Percentiles rank a stretch among this genome's conserved stretches.
Evolutionary conservation across 2,888 invertebrate genomes (phyloP).

Genomic region (Drosophila borborema): DNA sequence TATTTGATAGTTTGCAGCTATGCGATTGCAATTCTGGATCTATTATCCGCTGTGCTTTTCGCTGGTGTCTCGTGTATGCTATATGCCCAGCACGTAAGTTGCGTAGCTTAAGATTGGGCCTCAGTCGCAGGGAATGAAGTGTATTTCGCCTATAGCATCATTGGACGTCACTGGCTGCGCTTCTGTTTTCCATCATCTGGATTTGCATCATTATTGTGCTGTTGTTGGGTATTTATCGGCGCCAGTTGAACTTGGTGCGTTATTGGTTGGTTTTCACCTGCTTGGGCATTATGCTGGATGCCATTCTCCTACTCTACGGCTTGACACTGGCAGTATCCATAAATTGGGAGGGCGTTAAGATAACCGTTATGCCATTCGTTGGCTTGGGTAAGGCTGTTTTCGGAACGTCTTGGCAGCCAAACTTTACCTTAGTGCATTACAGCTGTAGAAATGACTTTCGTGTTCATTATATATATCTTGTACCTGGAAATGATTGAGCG

Average conservation of each 20-base stretch:
- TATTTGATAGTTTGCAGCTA: conserved; percentile 74
- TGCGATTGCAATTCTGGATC: conserved; percentile 64
- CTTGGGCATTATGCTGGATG: conserved; percentile 64
- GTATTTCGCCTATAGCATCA: conserved; percentile 34
- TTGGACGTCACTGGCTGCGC: conserved; percentile 52
- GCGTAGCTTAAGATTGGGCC: not conserved
- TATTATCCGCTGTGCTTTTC: conserved; percentile 66
- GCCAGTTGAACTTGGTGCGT: conserved; percentile 45
- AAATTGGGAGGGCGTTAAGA: conserved; percentile 63
- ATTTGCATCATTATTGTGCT: conserved; percentile 49
- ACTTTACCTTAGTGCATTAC: not conserved
- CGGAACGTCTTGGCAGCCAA: not conserved
- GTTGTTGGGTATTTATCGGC: conserved; percentile 47
- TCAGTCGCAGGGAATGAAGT: not conserved
- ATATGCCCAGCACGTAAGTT: conserved; percentile 59
- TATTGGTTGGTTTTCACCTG: conserved; percentile 69
- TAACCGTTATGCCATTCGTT: conserved; percentile 61
- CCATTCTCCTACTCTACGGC: conserved; percentile 61
- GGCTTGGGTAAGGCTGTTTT: conserved; percentile 52
- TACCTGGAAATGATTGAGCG: conserved; percentile 47
- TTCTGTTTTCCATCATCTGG: conserved; percentile 65
- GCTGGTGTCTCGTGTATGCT: conserved; percentile 60
- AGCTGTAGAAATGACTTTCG: conserved; percentile 75
- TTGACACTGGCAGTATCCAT: conserved; percentile 57
- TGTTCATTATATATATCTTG: conserved; percentile 66